phyloP scores from a whole-genome alignment of 1,140 invertebrate genomes.

The Philopotamus ludificatus region DNA sequence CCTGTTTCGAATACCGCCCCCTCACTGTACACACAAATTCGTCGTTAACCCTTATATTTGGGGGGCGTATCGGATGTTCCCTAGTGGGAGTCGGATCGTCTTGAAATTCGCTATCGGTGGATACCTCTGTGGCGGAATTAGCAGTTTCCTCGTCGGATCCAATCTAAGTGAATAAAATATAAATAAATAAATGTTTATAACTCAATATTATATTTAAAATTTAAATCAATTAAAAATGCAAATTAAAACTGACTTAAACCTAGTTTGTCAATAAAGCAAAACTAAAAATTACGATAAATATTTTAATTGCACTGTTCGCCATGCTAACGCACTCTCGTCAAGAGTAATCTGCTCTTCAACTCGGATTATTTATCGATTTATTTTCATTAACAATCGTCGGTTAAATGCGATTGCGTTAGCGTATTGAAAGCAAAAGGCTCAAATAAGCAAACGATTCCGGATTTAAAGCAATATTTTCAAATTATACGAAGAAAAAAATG shows the following conservation, averaged over 20 bases:
- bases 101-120: constrained; percentile 87
- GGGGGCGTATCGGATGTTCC: no score
- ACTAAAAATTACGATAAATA: no score
- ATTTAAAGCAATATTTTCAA: no score
- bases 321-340: background rate
- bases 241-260: background rate
- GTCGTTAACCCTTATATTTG: constrained; percentile 67
- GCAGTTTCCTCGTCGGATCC: constrained; percentile 65
- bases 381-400: no score
- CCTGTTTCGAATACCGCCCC: constrained; percentile 3
- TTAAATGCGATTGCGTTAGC: no score
- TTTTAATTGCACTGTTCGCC: background rate
- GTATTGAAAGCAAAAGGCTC: no score
- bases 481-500: no score
- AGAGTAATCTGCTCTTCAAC: background rate
- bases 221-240: background rate
- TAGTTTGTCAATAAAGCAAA: background rate
- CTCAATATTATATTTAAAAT: background rate
- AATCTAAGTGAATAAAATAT: constrained; percentile 55
- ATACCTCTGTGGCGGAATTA: constrained; percentile 86
- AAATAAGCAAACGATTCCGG: no score
- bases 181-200: background rate
- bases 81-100: constrained; percentile 71
- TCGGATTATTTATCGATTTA: no score
- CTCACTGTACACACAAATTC: constrained; percentile 15